phyloP scores from a whole-genome alignment of 2,888 invertebrate species.

The Apoda limacodes region DNA sequence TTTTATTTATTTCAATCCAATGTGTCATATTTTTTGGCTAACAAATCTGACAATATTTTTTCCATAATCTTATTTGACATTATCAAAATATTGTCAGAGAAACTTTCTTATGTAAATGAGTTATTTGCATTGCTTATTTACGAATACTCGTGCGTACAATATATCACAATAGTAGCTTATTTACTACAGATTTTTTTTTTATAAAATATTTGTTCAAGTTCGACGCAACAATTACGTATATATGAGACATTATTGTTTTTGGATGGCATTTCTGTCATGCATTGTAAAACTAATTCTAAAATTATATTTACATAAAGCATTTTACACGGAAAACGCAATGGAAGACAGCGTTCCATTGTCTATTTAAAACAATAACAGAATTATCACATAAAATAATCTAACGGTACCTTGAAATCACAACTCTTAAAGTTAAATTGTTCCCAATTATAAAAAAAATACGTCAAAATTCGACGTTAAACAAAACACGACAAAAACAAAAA shows the following conservation, averaged over 20 bases:
- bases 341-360: constrained; percentile 56
- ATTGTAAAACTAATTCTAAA: constrained; percentile 38
- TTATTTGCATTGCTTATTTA: too few relatives aligned
- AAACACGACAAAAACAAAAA: constrained; percentile 45
- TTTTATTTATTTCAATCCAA: constrained; percentile 39
- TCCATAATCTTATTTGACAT: too few relatives aligned
- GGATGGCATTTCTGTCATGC: constrained; percentile 55
- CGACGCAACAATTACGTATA: too few relatives aligned
- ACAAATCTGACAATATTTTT: too few relatives aligned
- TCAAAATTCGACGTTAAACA: constrained; percentile 44
- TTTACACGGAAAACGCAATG: constrained; percentile 51
- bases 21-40: too few relatives aligned
- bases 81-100: too few relatives aligned
- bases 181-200: too few relatives aligned
- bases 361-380: constrained; percentile 40
- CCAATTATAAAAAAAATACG: constrained; percentile 51
- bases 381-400: constrained; percentile 63
- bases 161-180: too few relatives aligned
- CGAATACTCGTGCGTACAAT: too few relatives aligned
- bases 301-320: constrained; percentile 38
- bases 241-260: constrained; percentile 30
- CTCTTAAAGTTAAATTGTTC: constrained; percentile 64
- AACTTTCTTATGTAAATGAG: too few relatives aligned
- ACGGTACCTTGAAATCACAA: constrained; percentile 63
- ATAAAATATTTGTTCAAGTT: too few relatives aligned